phyloP scores from a whole-genome alignment of 2,888 invertebrate genomes.

The Siphlonurus alternatus region DNA sequence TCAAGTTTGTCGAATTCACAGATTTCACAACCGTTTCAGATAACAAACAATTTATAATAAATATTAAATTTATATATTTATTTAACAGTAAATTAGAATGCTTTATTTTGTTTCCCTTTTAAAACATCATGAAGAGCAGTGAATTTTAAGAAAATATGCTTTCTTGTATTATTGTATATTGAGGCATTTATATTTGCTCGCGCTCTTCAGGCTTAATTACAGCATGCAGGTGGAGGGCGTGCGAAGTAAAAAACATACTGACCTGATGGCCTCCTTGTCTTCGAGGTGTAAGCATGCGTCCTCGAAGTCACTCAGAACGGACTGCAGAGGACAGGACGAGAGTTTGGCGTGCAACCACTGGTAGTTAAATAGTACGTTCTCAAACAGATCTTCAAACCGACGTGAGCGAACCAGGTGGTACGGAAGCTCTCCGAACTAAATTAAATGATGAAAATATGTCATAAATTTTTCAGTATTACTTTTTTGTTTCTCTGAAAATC shows the following conservation, averaged over 20 bases:
- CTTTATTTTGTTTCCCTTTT: too few species aligned
- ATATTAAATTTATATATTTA: too few species aligned
- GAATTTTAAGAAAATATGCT: too few species aligned
- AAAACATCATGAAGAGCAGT: too few species aligned
- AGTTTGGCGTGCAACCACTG: slow-evolving; percentile 95
- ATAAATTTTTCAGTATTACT: background rate
- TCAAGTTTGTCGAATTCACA: too few species aligned
- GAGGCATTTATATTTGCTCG: too few species aligned
- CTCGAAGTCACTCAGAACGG: slow-evolving; percentile 88
- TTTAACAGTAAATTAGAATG: too few species aligned
- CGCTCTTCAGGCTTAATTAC: background rate
- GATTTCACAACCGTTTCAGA: too few species aligned
- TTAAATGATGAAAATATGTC: slow-evolving; percentile 13
- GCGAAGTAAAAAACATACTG: slow-evolving; percentile 8
- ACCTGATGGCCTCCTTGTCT: slow-evolving; percentile 65
- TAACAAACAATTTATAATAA: too few species aligned
- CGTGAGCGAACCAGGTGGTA: slow-evolving; percentile 86
- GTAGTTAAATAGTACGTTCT: slow-evolving; percentile 90
- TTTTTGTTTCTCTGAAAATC: too few species aligned
- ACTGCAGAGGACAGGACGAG: slow-evolving; percentile 87
- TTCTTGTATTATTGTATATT: too few species aligned
- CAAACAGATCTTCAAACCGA: slow-evolving; percentile 76
- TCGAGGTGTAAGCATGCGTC: slow-evolving; percentile 72
- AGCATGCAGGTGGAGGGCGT: background rate
- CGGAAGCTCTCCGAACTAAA: slow-evolving; percentile 83